These are phyloP conservation scores for Drosophila gunungcola DNA, from an alignment of 1,140 invertebrate genomes.

Conservation along the genomic window DNA sequence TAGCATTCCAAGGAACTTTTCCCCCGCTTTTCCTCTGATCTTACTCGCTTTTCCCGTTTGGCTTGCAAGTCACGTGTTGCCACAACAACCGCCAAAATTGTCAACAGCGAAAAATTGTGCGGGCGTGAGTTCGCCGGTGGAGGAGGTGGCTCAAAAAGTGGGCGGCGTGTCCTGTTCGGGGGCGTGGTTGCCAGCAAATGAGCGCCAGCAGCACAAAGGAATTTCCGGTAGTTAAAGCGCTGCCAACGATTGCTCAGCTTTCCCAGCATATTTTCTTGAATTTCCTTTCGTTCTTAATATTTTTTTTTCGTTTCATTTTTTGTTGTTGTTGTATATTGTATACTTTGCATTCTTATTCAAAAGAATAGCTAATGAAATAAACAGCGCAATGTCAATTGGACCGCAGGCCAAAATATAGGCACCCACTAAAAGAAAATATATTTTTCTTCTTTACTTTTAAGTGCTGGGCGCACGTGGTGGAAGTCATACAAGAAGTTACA, in stretches of 20 bases:
- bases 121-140: slow-evolving; percentile 68
- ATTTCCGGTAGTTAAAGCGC: slow-evolving; percentile 82
- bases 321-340: slow-evolving; percentile 30
- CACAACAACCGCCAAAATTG: slow-evolving; percentile 83
- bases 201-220: slow-evolving; percentile 78
- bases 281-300: slow-evolving; percentile 8
- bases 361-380: slow-evolving; percentile 82
- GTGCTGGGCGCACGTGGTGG: slow-evolving; percentile 37
- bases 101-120: slow-evolving; percentile 82
- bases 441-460: slow-evolving; percentile 11
- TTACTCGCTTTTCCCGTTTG: slow-evolving; percentile 45
- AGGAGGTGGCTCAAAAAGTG: slow-evolving; percentile 29
- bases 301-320: slow-evolving; percentile 21
- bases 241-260: slow-evolving; percentile 54
- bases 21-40: slow-evolving; percentile 5
- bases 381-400: slow-evolving; percentile 48
- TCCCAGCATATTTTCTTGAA: slow-evolving; percentile 41
- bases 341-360: slow-evolving; percentile 58
- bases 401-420: slow-evolving; percentile 30
- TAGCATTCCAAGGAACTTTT: slow-evolving; percentile 64
- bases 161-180: slow-evolving; percentile 1
- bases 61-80: slow-evolving; percentile 82
- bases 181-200: slow-evolving; percentile 62
- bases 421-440: slow-evolving; percentile 22
- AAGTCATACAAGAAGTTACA: slow-evolving; percentile 71